Conservation (phyloP, 2,888 invertebrate species). For the Pachliopta kotzebuea region DNA sequence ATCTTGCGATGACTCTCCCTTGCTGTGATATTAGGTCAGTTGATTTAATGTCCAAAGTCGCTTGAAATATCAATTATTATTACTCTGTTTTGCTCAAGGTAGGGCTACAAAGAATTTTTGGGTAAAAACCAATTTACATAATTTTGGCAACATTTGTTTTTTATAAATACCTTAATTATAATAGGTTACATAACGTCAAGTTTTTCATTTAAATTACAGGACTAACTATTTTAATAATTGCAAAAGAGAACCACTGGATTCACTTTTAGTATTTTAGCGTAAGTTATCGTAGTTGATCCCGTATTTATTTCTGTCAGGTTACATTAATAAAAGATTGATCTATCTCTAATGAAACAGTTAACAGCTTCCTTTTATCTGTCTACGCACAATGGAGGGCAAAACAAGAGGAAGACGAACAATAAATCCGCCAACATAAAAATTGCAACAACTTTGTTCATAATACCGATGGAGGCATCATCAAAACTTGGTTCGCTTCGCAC, state of each 20-base stretch:
- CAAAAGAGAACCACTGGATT: neutral
- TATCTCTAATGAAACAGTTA: constrained; percentile 65
- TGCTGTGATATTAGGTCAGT: constrained; percentile 59
- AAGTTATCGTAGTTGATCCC: neutral
- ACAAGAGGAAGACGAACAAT: constrained; percentile 71
- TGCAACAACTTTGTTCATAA: constrained; percentile 80
- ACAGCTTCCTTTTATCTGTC: constrained; percentile 68
- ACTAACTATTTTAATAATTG: neutral
- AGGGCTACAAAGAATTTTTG: neutral
- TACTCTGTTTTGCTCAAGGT: constrained; percentile 31
- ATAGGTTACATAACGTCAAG: too few species aligned
- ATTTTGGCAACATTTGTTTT: too few species aligned
- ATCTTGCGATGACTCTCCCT: constrained; percentile 64
- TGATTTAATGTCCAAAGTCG: constrained; percentile 60
- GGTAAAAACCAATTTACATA: neutral
- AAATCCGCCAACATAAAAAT: constrained; percentile 78
- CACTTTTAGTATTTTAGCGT: neutral
- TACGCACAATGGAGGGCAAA: constrained; percentile 65
- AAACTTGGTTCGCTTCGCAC: constrained; percentile 78
- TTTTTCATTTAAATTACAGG: too few species aligned
- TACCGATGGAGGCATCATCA: constrained; percentile 78
- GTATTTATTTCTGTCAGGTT: constrained; percentile 48
- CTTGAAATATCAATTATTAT: constrained; percentile 54
- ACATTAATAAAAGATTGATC: constrained; percentile 64
- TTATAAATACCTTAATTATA: too few species aligned